Evolutionary conservation across 2,888 invertebrate genomes (phyloP).

Genomic region (Aphrophora alni): DNA sequence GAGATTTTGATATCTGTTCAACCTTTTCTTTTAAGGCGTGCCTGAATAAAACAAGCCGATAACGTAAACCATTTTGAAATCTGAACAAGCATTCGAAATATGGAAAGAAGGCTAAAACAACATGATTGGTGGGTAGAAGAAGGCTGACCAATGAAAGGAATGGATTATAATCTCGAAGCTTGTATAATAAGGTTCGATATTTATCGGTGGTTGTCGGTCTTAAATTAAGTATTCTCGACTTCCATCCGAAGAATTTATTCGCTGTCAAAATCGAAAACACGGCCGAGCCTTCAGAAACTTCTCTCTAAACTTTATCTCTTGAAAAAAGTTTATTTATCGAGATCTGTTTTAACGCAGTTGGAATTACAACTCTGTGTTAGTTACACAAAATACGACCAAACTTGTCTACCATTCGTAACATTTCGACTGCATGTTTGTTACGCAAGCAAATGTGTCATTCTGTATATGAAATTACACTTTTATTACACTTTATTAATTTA

Average conservation of each 20-base stretch:
- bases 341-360: too few species aligned
- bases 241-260: background rate
- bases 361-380: too few species aligned
- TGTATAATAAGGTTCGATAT: background rate
- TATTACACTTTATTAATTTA: too few species aligned
- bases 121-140: background rate
- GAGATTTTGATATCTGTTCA: background rate
- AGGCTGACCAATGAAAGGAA: background rate
- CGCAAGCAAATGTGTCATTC: too few species aligned
- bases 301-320: background rate
- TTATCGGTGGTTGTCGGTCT: background rate
- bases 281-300: background rate
- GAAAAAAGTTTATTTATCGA: background rate
- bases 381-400: too few species aligned
- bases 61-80: background rate
- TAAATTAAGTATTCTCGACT: background rate
- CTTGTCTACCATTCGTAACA: too few species aligned
- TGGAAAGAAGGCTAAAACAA: background rate
- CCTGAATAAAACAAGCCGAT: background rate
- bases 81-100: background rate
- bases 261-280: background rate
- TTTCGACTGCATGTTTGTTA: too few species aligned
- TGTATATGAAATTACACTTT: too few species aligned
- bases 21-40: background rate
- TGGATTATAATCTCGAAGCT: background rate